Base-by-base conservation (phyloP, 2,113 vertebrate species). In the Menura novaehollandiae region DNA sequence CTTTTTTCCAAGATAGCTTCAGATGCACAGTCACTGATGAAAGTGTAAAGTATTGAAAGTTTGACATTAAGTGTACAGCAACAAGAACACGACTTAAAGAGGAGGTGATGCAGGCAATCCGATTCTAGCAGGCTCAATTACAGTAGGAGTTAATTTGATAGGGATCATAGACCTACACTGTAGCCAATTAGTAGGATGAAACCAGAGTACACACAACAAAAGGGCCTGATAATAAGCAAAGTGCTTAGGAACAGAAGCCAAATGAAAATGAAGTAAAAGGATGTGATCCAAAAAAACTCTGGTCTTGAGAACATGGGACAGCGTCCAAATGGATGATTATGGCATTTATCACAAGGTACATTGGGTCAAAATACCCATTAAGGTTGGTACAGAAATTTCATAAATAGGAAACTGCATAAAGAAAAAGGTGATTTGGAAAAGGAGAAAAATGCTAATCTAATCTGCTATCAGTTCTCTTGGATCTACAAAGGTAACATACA, bases 181-280 rank as follows among this genome's bases (percentile, higher is more conserved):
- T 74, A 93, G 88, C 82, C 85, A 96, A 90, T 96, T 97, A 95
- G 95, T 67, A 67, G 90, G 84, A 96, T 96, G 90, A 82, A 93
- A 74, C 78, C 18, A 14, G 88, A 96, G 72, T 88, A 92, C 59
- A 63, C 75, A 96, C 78, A 95, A 97, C 95, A 92, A 95, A 94
- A 93, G 93, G 68, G 44, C 64, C 77, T 71, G 85, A 88, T 96
- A 92, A 96, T 97, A 96, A 95, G 95, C 72, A 64, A 95, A 96
- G 95, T 91, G 53, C 95, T 96, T 89, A 53, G 89, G 93, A 96
- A 73, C 74, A 95, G 93, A 88, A 96, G 95, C 95, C 95, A 96
- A 97, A 97, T 94, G 91, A 95, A 97, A 97, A 96, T 97, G 69
- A 97, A 96, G 88, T 95, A 94, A 90, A 96, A 93, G 96, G 91